Evolutionary conservation across 1,140 invertebrate species (phyloP), one percentile per base, ranked within the genome.

Genomic region (Euura lappo): DNA sequence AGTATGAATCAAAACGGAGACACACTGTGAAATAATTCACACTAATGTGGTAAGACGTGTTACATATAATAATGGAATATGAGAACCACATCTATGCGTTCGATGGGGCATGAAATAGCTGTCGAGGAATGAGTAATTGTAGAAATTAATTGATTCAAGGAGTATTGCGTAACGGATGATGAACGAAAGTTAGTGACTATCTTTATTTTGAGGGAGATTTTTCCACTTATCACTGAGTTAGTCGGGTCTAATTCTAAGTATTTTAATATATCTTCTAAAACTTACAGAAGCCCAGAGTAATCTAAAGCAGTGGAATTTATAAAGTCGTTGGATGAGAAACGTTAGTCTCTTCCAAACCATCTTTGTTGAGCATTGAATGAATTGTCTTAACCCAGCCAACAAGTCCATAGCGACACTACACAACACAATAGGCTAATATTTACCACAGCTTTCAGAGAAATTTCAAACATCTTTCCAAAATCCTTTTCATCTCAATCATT

Each of bases 241-340:
- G 60, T 76, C 28, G n/a, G 28, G 28, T 28, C 0, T 28, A 28
- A 28, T 28, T 28, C 28, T 28, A 28, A 73, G n/a, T 28, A 68
- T 64, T 64, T 44, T 42, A 51, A 60, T 74, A 70, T 68, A 71
- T 60, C 8, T 74, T 43, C 45, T 28, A 47, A n/a, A 79, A 85
- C 83, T 85, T 85, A 85, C 84, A 76, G 73, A 75, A 74, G 75
- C 74, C 72, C 72, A 82, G 65, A 81, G 51, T 71, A 74, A 71
- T 76, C 65, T 76, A 74, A 78, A 72, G 79, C 67, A 80, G 72
- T 42, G 67, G 68, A 71, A 77, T 75, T 71, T 78, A 72, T n/a
- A 76, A 64, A 83, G 64, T 72, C 45, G 65, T 44, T 71, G 78
- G 75, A 84, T 75, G 74, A 84, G 77, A 72, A 73, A 77, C 66